Evolutionary conservation across 2,113 vertebrate species (phyloP), one percentile per base, ranked within the genome.

Genomic region (Conger conger): DNA sequence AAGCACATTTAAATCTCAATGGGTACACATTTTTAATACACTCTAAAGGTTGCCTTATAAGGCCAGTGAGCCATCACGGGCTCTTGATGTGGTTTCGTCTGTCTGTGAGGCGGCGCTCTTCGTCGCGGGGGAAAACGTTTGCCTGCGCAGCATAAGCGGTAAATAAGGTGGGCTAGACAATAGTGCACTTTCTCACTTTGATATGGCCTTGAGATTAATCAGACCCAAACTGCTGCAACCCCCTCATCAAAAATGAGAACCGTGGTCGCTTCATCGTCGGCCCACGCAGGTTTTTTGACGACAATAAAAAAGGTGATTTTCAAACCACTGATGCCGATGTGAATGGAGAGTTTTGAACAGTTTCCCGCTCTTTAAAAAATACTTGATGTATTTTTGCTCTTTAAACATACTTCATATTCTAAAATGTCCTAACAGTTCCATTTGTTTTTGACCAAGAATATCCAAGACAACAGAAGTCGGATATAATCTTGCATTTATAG

Each of bases 11-110:
- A n/a, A 73, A 91, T 91, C 87, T 92, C 80, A n/a, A 30, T 83
- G 85, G 77, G 83, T 87, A 27, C 84, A 30, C 54, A 76, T 89
- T 83, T 89, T 86, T 86, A 80, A 88, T 86, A 89, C 87, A 82
- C 63, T 90, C 81, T 91, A 91, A 90, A 86, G 87, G 86, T 86
- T 87, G 87, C 85, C 84, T 80, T 86, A 77, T 82, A 86, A 89
- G 89, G 89, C 38, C 17, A 63, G 9, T 15, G 85, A 80, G n/a
- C 11, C 83, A n/a, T 87, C 76, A 84, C 78, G 20, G 0, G n/a
- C 37, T 36, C 4, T 57, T 30, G 77, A 35, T 85, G 79, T 79
- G 78, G 45, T 40, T 80, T 53, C 76, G 54, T 81, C 78, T 76
- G 73, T 27, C 42, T 86, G 42, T 50, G 27, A 50, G 30, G 20